Conservation (phyloP, 2,113 vertebrate species). For the Apus apus region DNA sequence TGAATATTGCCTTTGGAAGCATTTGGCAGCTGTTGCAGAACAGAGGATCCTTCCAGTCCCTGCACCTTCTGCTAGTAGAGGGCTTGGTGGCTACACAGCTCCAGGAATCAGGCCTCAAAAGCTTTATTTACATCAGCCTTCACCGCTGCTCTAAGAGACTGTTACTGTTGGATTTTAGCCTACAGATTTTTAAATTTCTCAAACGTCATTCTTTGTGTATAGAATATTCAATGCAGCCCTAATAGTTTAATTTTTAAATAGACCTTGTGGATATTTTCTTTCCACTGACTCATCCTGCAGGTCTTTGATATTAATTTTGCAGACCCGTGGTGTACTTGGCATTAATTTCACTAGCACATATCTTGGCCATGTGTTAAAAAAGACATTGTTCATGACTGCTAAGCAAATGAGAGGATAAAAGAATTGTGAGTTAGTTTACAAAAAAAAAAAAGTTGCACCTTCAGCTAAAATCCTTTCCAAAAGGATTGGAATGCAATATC, state of each 20-base stretch:
- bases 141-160: background rate
- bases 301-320: background rate
- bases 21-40: background rate
- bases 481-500: background rate
- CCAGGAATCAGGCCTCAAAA: background rate
- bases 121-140: background rate
- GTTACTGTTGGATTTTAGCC: background rate
- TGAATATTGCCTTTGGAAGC: background rate
- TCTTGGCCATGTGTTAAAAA: background rate
- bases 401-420: background rate
- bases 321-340: background rate
- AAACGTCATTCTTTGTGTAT: background rate
- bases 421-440: background rate
- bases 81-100: background rate
- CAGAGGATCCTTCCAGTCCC: background rate
- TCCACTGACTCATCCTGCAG: background rate
- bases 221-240: background rate
- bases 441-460: background rate
- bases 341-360: background rate
- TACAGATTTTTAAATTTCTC: background rate
- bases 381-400: background rate
- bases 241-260: background rate
- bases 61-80: rapidly evolving
- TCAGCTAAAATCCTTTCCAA: background rate
- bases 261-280: background rate